Evolutionary conservation across 2,113 vertebrate species (phyloP).

Genomic region (Mungos mungo): DNA sequence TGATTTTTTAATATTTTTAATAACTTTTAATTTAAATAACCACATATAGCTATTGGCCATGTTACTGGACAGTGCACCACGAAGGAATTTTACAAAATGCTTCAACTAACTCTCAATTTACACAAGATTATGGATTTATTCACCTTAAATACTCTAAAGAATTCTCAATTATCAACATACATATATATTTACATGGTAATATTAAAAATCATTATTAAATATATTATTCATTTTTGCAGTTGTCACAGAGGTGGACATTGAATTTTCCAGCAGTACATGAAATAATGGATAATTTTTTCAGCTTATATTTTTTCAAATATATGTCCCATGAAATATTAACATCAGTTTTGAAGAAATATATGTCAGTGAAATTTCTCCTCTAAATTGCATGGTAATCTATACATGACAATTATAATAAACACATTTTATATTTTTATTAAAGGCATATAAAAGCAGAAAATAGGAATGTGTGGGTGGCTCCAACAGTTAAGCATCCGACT

Average conservation of each 20-base stretch:
- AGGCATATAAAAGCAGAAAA: background rate
- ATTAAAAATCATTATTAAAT: background rate
- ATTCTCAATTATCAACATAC: background rate
- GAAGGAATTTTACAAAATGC: background rate
- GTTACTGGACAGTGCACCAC: fast-evolving
- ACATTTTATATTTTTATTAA: background rate
- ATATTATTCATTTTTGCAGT: background rate
- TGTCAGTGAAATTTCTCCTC: background rate
- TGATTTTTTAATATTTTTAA: background rate
- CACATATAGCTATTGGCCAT: background rate
- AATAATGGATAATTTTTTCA: background rate
- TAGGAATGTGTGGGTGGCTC: no score
- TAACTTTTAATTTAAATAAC: background rate
- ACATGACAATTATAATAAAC: background rate
- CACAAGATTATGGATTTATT: background rate
- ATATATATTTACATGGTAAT: background rate
- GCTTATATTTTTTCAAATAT: background rate
- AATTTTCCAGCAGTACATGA: background rate
- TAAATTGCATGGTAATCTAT: background rate
- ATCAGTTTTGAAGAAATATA: background rate
- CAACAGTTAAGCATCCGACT: no score
- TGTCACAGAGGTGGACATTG: background rate
- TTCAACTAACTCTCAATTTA: background rate
- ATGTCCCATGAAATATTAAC: background rate
- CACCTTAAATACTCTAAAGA: background rate